phyloP scores from a whole-genome alignment of 1,140 invertebrate species.

The Charaxes varanes region DNA sequence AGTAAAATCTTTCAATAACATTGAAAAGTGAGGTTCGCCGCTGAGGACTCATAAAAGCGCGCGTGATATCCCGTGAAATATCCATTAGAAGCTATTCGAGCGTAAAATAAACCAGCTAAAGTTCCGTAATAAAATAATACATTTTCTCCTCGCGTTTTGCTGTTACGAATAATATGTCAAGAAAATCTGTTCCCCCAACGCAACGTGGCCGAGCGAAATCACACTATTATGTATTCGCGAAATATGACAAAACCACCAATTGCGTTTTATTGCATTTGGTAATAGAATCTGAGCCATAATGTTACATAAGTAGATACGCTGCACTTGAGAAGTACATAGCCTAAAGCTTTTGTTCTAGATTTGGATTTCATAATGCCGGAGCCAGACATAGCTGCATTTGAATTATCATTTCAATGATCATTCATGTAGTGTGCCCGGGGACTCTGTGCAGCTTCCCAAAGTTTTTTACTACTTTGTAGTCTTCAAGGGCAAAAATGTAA shows the following conservation, averaged over 20 bases:
- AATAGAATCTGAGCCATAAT: slow-evolving; percentile 3
- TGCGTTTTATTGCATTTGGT: slow-evolving; percentile 16
- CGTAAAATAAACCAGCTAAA: slow-evolving; percentile 50
- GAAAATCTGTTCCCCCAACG: slow-evolving; percentile 40
- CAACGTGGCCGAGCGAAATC: slow-evolving; percentile 32
- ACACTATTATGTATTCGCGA: slow-evolving; percentile 43
- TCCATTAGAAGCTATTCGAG: slow-evolving; percentile 57
- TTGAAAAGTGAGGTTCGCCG: slow-evolving; percentile 43
- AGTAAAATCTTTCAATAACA: slow-evolving; percentile 49
- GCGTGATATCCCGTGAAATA: slow-evolving; percentile 45
- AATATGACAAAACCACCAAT: slow-evolving; percentile 8
- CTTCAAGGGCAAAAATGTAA: too few relatives aligned
- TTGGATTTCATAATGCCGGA: too few relatives aligned
- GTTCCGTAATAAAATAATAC: slow-evolving; percentile 49
- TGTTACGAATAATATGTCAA: slow-evolving; percentile 32
- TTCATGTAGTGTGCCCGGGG: too few relatives aligned
- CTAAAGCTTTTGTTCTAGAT: neutral
- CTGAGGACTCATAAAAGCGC: slow-evolving; percentile 46
- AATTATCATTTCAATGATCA: too few relatives aligned
- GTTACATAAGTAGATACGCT: neutral
- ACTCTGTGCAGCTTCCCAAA: too few relatives aligned
- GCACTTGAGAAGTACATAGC: neutral
- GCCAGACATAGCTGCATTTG: too few relatives aligned
- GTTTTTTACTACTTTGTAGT: too few relatives aligned
- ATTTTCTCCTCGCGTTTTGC: slow-evolving; percentile 29